Percentiles rank a stretch among this genome's conserved stretches.
phyloP scores from a whole-genome alignment of 2,113 vertebrate genomes.

The Scophthalmus maximus region DNA sequence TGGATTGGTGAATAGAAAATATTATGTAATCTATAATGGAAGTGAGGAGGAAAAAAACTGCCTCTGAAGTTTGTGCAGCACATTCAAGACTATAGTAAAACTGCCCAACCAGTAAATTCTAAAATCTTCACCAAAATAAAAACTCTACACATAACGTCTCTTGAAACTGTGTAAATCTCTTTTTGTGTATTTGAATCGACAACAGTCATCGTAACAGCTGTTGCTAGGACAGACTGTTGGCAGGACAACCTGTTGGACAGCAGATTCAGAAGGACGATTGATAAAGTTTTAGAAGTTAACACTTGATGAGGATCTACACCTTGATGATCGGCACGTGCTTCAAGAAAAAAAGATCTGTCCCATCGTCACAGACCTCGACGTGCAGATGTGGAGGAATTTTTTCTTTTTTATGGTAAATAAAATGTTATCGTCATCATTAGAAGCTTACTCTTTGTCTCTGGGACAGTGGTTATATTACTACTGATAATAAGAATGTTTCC shows the following conservation, averaged over 20 bases:
- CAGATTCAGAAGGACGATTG: constrained; percentile 35
- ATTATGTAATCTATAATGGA: not conserved
- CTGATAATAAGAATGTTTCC: not conserved
- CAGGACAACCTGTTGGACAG: constrained; percentile 59
- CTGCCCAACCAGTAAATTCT: not conserved
- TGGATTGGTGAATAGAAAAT: not conserved
- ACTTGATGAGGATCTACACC: constrained; percentile 21
- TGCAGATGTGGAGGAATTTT: not conserved
- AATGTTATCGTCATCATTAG: not conserved
- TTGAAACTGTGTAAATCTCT: constrained; percentile 69
- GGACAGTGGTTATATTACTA: not conserved
- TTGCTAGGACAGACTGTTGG: constrained; percentile 75
- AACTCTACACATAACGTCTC: constrained; percentile 77
- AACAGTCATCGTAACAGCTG: constrained; percentile 77
- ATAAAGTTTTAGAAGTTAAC: constrained; percentile 71
- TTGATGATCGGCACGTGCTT: constrained; percentile 18
- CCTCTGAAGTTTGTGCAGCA: not conserved
- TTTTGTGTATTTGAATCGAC: constrained; percentile 73
- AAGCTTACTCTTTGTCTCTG: not conserved
- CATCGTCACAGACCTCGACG: not conserved
- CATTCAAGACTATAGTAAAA: not conserved
- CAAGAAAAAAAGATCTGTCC: constrained; percentile 8
- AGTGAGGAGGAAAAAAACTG: not conserved
- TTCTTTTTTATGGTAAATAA: not conserved
- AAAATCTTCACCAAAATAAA: not conserved